Percentiles rank a stretch among this genome's conserved stretches.
These are phyloP conservation scores for Otolemur garnettii DNA, from an alignment of 2,113 vertebrate genomes.

Conservation along the genomic window DNA sequence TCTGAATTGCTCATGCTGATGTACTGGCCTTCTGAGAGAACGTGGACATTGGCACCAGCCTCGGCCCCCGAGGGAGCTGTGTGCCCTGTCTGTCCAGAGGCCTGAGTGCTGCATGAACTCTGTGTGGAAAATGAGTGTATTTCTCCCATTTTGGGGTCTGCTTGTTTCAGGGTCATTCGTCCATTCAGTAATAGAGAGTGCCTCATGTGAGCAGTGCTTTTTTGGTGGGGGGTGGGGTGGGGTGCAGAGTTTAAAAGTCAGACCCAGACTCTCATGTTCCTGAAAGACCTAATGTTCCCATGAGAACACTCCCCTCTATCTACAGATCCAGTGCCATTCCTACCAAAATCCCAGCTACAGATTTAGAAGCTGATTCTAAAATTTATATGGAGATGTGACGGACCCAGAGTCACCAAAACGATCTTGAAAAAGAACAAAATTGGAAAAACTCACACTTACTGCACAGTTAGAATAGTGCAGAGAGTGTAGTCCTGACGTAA, in stretches of 20 bases:
- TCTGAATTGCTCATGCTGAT: not conserved
- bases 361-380: not conserved
- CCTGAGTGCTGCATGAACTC: not conserved
- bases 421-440: not conserved
- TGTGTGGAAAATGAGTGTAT: not conserved
- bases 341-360: not conserved
- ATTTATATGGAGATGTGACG: not conserved
- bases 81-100: not conserved
- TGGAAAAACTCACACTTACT: not conserved
- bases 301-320: too few relatives aligned
- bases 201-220: too few relatives aligned
- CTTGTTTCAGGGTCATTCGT: not conserved
- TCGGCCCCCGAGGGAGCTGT: not conserved
- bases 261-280: not conserved
- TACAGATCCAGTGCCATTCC: not conserved
- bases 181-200: not conserved
- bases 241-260: not conserved
- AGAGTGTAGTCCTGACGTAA: not conserved
- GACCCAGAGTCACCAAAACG: not conserved
- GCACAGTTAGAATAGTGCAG: not conserved
- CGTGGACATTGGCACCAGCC: fast-evolving
- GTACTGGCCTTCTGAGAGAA: not conserved
- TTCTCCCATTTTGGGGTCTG: not conserved
- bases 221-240: too few relatives aligned
- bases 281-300: not conserved